Percentiles rank a stretch among this genome's conserved stretches.
phyloP scores from a whole-genome alignment of 1,140 invertebrate genomes.

The Tenebrio molitor region DNA sequence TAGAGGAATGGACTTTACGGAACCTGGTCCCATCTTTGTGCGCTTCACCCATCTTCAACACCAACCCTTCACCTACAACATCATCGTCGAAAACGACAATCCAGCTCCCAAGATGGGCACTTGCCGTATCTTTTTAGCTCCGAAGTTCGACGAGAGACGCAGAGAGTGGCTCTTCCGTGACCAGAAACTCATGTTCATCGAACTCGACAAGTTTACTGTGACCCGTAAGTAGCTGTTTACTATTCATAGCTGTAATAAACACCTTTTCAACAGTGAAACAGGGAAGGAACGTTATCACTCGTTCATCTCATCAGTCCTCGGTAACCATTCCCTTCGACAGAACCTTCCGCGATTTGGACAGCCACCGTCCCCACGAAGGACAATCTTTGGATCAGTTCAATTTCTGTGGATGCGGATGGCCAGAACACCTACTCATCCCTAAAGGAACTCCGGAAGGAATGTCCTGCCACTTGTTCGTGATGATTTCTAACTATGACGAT shows the following conservation, averaged over 20 bases:
- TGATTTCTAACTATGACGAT: slow-evolving; percentile 68
- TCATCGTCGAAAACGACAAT: slow-evolving; percentile 73
- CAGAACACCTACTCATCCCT: slow-evolving; percentile 70
- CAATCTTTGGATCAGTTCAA: slow-evolving; percentile 65
- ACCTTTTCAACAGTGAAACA: slow-evolving; percentile 69
- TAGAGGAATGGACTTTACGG: slow-evolving; percentile 82
- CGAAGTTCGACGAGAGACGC: slow-evolving; percentile 71
- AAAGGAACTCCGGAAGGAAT: slow-evolving; percentile 66
- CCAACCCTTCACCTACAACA: slow-evolving; percentile 75
- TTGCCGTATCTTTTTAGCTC: slow-evolving; percentile 73
- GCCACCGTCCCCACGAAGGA: slow-evolving; percentile 63
- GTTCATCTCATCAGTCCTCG: slow-evolving; percentile 72
- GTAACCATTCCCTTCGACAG: slow-evolving; percentile 77
- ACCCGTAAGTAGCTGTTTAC: slow-evolving; percentile 66
- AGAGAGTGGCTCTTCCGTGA: slow-evolving; percentile 67
- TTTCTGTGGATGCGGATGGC: slow-evolving; percentile 73
- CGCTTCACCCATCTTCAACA: slow-evolving; percentile 84
- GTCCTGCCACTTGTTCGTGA: slow-evolving; percentile 67
- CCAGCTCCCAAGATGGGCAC: slow-evolving; percentile 64
- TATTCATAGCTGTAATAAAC: slow-evolving; percentile 29
- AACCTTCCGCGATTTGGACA: slow-evolving; percentile 73
- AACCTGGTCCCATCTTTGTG: slow-evolving; percentile 78
- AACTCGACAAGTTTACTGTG: slow-evolving; percentile 72
- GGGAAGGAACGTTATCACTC: slow-evolving; percentile 70
- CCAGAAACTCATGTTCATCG: slow-evolving; percentile 70